Base-by-base conservation (phyloP, 2,113 vertebrate species). In the Psittacus erithacus region DNA sequence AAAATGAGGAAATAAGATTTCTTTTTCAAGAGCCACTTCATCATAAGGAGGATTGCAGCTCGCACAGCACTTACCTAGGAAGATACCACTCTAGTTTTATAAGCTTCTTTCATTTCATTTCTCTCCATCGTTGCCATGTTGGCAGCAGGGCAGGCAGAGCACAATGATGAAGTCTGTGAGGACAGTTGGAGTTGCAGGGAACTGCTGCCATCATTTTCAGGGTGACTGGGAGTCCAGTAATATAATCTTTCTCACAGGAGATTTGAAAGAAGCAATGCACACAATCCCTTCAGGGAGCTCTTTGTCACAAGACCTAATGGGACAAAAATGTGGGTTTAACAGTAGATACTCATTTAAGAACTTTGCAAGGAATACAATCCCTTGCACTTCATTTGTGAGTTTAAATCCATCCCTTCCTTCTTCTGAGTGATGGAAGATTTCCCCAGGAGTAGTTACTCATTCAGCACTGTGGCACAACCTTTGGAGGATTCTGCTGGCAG, bases 121-220 rank as follows among this genome's bases (percentile, higher is more conserved):
- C 52, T 71, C 69, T 88, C 82, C 8, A 6, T 33, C 46, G 24
- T 59, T 52, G 44, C 59, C 25, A 11, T 17, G 47, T 68, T 1
- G 0, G n/a, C 68, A 59, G 47, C 0, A 0, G 57, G 53, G 59
- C 71, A 87, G 83, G 16, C 60, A 44, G 63, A 4, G 1, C 1
- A 0, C 35, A 67, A 20, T 71, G 62, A 41, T 82, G 5, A 44
- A 44, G 53, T 31, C 67, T n/a, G 29, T 39, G 59, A 80, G 75
- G 24, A 44, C 44, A 85, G 24, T 46, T 2, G 7, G 64, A 68
- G 71, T 38, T 46, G 46, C 64, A 44, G 44, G 79, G 46, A 43
- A 83, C 28, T 83, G 50, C 74, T 78, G 88, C 63, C 60, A 43
- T 71, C 1, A 2, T 82, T 91, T 91, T 91, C 86, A 89, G 57